Evolutionary conservation across 2,113 vertebrate genomes (phyloP).

Genomic region (Baryphthengus martii): DNA sequence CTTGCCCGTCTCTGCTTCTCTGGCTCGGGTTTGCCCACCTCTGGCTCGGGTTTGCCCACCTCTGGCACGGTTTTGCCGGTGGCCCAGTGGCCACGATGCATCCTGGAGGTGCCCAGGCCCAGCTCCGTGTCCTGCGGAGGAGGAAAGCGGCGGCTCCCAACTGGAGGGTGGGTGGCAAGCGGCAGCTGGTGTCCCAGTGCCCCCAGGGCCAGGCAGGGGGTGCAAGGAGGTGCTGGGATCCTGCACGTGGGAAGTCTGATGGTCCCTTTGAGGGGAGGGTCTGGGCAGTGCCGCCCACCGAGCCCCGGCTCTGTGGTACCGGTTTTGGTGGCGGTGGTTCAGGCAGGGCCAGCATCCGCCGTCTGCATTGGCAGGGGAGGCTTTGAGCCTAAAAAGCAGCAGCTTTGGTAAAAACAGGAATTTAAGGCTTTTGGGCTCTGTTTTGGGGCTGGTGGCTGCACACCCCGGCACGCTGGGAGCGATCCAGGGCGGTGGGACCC

Average conservation of each 20-base stretch:
- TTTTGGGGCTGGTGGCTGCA: too few species aligned
- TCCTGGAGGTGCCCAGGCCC: background rate
- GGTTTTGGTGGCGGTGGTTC: background rate
- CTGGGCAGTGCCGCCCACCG: rapidly evolving
- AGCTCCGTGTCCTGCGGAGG: background rate
- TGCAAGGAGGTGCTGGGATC: too few species aligned
- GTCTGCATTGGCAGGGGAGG: rapidly evolving
- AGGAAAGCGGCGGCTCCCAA: background rate
- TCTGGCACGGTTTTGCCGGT: too few species aligned
- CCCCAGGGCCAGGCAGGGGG: background rate
- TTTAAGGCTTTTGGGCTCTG: too few species aligned
- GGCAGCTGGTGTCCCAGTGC: background rate
- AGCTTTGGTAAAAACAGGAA: background rate
- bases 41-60: too few species aligned
- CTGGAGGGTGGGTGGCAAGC: background rate
- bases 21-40: too few species aligned
- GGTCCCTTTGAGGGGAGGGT: rapidly evolving
- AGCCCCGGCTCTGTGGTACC: background rate
- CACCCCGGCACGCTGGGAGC: too few species aligned
- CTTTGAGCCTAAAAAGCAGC: background rate
- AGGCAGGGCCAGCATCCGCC: background rate
- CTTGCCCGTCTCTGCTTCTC: too few species aligned
- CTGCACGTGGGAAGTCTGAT: rapidly evolving
- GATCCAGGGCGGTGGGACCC: too few species aligned
- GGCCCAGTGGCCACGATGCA: rapidly evolving